Base-by-base conservation (phyloP, 2,797 vertebrate genomes). In the Rhabdomys pumilio region DNA sequence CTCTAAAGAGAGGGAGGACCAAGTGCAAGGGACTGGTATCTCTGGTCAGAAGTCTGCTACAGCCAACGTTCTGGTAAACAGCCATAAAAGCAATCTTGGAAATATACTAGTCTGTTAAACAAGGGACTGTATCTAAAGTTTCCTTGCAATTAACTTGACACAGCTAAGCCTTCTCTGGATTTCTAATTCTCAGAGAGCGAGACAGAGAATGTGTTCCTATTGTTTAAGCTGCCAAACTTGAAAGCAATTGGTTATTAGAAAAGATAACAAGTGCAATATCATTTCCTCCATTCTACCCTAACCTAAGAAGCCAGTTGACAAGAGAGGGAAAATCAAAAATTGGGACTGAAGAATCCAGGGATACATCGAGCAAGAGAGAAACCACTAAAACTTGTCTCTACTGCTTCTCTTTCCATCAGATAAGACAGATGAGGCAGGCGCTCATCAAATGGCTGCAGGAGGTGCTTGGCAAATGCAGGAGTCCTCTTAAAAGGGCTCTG, bases 401-500 rank as follows among this genome's bases (percentile, higher is more conserved):
- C 9, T 38, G 73, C 24, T 11, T 6, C 84, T 89, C 13, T 85
- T 29, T 50, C 53, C 22, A 13, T 34, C 31, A 93, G 53, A 59
- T 11, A 87, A 80, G 57, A n/a, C 44, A 65, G 19, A 14, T 15
- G 31, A 86, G 41, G 31, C 8, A 55, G 75, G 75, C 2, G 85
- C 26, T 94, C 22, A 38, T 6, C 38, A 84, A 44, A 88, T 22
- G 89, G 65, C 88, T 90, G 65, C 41, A 79, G 87, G 61, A 97
- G 75, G 44, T 34, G 13, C 1, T 81, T 90, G 57, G 61, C 44
- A 44, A 93, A 80, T 26, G 20, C 34, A 85, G 22, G 50, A 73
- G 90, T 89, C 87, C 2, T 61, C 38, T 89, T 90, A n/a, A 80
- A 73, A 91, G 53, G 8, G 87, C 3, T 14, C 80, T 89, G 79